Evolutionary conservation across 2,113 vertebrate species (phyloP).

Genomic region (Atherinomorus stipes): DNA sequence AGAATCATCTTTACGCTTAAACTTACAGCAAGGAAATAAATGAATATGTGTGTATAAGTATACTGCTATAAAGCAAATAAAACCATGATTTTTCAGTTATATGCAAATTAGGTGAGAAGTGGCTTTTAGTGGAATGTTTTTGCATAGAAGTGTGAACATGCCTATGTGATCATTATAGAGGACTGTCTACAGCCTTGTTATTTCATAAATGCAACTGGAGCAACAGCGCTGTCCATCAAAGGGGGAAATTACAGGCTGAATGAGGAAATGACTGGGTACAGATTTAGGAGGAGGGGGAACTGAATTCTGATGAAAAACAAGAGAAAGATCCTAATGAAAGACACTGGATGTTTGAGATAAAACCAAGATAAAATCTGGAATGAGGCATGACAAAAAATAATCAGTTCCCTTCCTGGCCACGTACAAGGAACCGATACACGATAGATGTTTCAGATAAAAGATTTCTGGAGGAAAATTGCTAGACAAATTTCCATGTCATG

Average conservation of each 20-base stretch:
- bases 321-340: neutral
- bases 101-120: conserved; percentile 2
- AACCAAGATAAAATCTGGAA: conserved; percentile 1
- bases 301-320: conserved; percentile 21
- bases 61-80: neutral
- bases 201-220: neutral
- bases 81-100: neutral
- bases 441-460: neutral
- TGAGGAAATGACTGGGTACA: conserved; percentile 45
- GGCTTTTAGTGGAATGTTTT: neutral
- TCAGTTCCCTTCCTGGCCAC: neutral
- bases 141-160: neutral
- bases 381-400: neutral
- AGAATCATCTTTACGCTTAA: conserved; percentile 1
- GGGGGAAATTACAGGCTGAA: conserved; percentile 51
- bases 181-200: conserved; percentile 23
- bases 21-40: neutral
- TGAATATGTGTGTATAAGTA: neutral
- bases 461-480: conserved; percentile 1
- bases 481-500: neutral
- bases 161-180: conserved; percentile 13
- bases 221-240: conserved; percentile 16
- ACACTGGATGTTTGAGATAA: neutral
- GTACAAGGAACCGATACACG: neutral
- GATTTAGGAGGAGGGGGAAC: neutral